Percentiles rank a stretch among this genome's conserved stretches.
These are phyloP conservation scores for Hyla sarda DNA, from an alignment of 2,113 vertebrate genomes.

Conservation along the genomic window DNA sequence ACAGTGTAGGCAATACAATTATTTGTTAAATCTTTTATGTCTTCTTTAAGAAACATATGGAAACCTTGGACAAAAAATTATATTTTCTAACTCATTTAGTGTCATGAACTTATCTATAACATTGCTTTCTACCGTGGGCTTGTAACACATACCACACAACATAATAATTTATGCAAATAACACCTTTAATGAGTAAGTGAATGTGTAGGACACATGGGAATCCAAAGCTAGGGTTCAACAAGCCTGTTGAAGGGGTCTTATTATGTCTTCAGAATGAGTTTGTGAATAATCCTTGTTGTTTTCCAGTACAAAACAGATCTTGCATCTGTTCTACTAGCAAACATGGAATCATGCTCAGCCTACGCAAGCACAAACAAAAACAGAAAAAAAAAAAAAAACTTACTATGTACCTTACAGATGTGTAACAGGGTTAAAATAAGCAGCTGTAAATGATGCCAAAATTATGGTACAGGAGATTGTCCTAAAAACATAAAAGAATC, in stretches of 20 bases:
- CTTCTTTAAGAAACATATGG: too few relatives aligned
- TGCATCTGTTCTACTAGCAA: slow-evolving; percentile 5
- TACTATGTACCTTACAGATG: neutral
- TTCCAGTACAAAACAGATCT: neutral
- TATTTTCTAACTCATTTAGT: neutral
- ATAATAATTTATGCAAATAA: neutral
- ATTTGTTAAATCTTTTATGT: too few relatives aligned
- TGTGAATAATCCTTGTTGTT: neutral
- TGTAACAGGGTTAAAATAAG: neutral
- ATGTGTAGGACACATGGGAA: neutral
- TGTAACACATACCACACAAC: neutral
- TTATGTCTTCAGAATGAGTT: neutral
- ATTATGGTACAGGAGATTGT: neutral
- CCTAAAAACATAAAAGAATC: neutral
- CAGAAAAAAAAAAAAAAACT: too few relatives aligned
- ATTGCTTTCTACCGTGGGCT: neutral
- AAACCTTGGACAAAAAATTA: too few relatives aligned
- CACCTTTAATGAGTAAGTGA: slow-evolving; percentile 6
- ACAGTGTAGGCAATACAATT: too few relatives aligned
- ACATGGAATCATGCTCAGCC: neutral
- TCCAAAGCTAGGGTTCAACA: neutral
- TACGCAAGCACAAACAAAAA: neutral
- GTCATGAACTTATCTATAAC: neutral
- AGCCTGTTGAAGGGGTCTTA: neutral
- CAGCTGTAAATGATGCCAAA: neutral